phyloP scores from a whole-genome alignment of 2,888 invertebrate species.

The Amitus sp. region DNA sequence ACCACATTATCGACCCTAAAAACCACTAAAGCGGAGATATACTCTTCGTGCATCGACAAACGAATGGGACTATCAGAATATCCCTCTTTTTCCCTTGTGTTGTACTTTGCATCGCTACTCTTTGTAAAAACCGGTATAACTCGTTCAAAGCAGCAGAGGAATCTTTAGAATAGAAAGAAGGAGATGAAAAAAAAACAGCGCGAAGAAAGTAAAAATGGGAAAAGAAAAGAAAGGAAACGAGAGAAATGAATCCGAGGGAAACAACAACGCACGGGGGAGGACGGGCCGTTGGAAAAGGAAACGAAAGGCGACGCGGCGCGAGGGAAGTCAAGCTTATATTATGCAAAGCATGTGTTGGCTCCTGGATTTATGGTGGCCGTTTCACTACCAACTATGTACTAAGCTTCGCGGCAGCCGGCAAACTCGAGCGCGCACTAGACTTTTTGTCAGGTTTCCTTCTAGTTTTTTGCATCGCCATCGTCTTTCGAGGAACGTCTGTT shows the following conservation, averaged over 20 bases:
- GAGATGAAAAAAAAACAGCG: conserved; percentile 10
- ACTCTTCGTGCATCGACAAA: background rate
- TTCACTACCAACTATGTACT: conserved; percentile 56
- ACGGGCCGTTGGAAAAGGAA: conserved; percentile 34
- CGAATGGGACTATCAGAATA: conserved; percentile 3
- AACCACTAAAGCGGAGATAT: conserved; percentile 8
- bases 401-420: conserved; percentile 38
- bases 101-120: conserved; percentile 42
- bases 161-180: conserved; percentile 29
- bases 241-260: conserved; percentile 30
- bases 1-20: conserved; percentile 11
- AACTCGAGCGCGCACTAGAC: conserved; percentile 30
- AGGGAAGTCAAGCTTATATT: conserved; percentile 59
- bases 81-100: background rate
- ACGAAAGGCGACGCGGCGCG: conserved; percentile 39
- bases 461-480: conserved; percentile 25
- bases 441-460: conserved; percentile 42
- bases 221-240: conserved; percentile 18
- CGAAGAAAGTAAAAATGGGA: conserved; percentile 16
- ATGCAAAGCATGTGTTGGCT: conserved; percentile 63
- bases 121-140: conserved; percentile 51
- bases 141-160: conserved; percentile 46
- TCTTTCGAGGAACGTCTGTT: background rate
- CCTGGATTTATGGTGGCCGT: conserved; percentile 60
- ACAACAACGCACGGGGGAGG: conserved; percentile 27